A percentile compares a stretch with the other conserved stretches of the same genome.
Conservation (phyloP, 64 coral and sea anemone genomes). For the Montipora sp. region DNA sequence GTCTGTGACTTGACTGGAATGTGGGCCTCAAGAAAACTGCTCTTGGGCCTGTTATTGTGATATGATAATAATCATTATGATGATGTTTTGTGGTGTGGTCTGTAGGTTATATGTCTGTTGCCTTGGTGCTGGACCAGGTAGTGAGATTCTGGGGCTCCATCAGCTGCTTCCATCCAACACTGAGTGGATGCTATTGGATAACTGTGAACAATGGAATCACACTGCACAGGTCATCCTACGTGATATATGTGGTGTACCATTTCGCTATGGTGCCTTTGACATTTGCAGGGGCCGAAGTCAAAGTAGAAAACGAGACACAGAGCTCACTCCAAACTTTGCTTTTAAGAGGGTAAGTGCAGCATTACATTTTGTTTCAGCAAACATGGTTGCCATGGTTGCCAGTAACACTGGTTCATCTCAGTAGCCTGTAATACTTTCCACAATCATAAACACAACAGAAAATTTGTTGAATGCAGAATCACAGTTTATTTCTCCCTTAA, state of each 20-base stretch:
- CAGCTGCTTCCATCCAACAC: constrained; percentile 78
- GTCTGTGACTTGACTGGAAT: too few species aligned
- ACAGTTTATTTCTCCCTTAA: too few species aligned
- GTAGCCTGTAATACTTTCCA: too few species aligned
- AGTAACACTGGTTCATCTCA: too few species aligned
- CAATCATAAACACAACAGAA: too few species aligned
- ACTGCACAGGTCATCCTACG: constrained; percentile 77
- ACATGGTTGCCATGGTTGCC: not conserved
- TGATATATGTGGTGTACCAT: constrained; percentile 65
- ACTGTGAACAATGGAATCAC: constrained; percentile 93
- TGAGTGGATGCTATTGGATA: constrained; percentile 90
- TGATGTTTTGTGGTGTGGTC: not conserved
- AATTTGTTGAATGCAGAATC: too few species aligned
- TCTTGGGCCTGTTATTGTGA: not conserved
- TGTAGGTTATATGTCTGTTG: constrained; percentile 88
- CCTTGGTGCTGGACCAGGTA: constrained; percentile 96
- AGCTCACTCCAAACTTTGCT: constrained; percentile 54
- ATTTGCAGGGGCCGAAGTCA: constrained; percentile 36
- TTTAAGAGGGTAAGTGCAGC: constrained; percentile 72
- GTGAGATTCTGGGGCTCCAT: constrained; percentile 92
- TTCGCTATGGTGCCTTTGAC: constrained; percentile 89
- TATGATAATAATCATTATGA: not conserved
- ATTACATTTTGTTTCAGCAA: too few species aligned
- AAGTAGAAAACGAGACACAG: not conserved
- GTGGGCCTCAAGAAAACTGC: not conserved